Evolutionary conservation across 2,113 vertebrate species (phyloP).

Genomic region (Gymnarchus niloticus): DNA sequence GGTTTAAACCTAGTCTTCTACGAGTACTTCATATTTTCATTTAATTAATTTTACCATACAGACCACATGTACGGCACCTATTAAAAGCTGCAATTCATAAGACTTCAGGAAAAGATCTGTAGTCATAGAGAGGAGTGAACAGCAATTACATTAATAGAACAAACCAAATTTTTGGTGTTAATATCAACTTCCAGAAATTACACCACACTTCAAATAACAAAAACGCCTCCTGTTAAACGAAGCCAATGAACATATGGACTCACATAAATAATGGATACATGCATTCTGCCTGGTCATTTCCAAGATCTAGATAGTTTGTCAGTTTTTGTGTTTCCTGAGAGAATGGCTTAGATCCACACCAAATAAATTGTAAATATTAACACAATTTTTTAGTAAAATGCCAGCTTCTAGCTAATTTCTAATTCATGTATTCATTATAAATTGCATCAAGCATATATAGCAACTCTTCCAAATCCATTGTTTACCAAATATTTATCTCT

Average conservation of each 20-base stretch:
- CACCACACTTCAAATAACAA: background rate
- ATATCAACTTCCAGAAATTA: background rate
- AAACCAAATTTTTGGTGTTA: conserved; percentile 10
- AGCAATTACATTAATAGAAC: background rate
- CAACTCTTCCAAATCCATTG: background rate
- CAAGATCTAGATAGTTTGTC: background rate
- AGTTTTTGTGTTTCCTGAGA: background rate
- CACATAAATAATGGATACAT: conserved; percentile 20
- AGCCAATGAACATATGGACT: conserved; percentile 4
- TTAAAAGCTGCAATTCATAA: background rate
- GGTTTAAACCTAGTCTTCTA: background rate
- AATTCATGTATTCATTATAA: background rate
- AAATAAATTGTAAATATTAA: background rate
- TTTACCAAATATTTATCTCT: background rate
- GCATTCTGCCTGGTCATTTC: background rate
- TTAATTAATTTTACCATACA: background rate
- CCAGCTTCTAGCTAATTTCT: background rate
- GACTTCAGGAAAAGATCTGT: background rate
- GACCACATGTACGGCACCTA: background rate
- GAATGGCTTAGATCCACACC: background rate
- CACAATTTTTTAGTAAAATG: background rate
- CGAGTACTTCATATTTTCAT: too few relatives aligned
- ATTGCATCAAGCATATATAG: background rate
- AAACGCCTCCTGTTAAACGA: background rate
- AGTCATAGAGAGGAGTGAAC: background rate